A percentile compares a stretch with the other conserved stretches of the same genome.
Conservation (phyloP, 2,113 vertebrate species). For the Psittacara wagleri region DNA sequence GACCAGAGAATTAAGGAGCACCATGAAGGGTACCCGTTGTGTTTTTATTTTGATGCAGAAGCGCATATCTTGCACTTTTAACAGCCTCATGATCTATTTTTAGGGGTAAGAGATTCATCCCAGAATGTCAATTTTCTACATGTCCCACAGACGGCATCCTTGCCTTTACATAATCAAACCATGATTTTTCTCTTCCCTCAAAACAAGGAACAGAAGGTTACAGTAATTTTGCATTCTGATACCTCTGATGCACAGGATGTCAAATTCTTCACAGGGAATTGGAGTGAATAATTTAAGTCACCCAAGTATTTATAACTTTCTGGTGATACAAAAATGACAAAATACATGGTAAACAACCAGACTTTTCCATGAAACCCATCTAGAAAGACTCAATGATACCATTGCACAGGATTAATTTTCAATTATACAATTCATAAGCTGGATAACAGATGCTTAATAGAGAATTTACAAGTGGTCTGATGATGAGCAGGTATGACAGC, state of each 20-base stretch:
- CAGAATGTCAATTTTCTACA: background rate
- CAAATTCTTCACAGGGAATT: background rate
- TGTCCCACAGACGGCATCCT: background rate
- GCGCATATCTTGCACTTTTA: background rate
- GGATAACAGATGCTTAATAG: background rate
- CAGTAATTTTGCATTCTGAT: background rate
- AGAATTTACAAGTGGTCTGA: background rate
- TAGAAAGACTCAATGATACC: background rate
- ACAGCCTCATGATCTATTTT: background rate
- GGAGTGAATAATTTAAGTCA: background rate
- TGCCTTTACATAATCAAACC: background rate
- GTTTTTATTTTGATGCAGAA: background rate
- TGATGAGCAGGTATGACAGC: background rate
- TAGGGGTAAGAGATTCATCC: background rate
- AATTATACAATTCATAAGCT: background rate
- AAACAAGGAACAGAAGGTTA: background rate
- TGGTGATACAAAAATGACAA: background rate
- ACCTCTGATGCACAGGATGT: background rate
- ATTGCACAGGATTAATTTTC: background rate
- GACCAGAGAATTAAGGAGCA: background rate
- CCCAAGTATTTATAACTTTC: background rate
- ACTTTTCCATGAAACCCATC: background rate
- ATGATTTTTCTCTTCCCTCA: background rate
- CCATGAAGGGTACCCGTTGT: rapidly evolving
- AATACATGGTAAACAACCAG: background rate